Evolutionary conservation across 2,888 invertebrate genomes (phyloP), one percentile per base, ranked within the genome.

Genomic region (Pollenia amentaria): DNA sequence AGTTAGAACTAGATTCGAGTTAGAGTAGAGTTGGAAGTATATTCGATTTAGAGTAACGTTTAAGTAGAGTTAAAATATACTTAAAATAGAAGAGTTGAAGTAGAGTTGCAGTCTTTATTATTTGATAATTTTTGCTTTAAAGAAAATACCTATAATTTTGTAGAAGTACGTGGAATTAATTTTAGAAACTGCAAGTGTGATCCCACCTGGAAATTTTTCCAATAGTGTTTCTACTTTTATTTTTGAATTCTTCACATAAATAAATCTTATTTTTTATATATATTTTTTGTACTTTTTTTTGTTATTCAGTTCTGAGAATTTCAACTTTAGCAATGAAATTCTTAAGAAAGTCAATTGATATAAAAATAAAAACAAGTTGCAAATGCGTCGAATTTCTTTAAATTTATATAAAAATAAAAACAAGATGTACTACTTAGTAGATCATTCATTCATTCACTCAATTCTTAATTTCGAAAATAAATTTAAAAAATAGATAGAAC

Each of bases 241-340:
- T 2, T 44, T 64, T 64, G 0, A 12, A 12, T n/a, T 16, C 12
- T 2, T 55, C 8, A 1, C 3, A 40, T 9, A n/a, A 40, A 42
- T n/a, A 10, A 3, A 42, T 42, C 3, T 3, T n/a, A 51, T 14
- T 51, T 14, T n/a, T 51, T 48, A 48, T 29, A 29, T 29, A 29
- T 6, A 29, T 29, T 29, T 29, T 6, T 29, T 29, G 29, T 29
- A 29, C 29, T 29, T 29, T 29, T 21, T 44, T 65, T 21, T 65
- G 1, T n/a, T 38, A 51, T 12, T 16, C 16, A 55, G 57, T 78
- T 60, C 69, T n/a, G 42, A 55, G 67, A 67, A 70, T 51, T 2
- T 38, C n/a, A 55, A 55, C n/a, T 73, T 81, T 51, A 75, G 67
- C 57, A 67, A 81, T 51, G 40, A 81, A 81, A 57, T 81, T 75